These are phyloP conservation scores for Polymixis lichenea DNA, from an alignment of 2,888 invertebrate species.

Conservation along the genomic window DNA sequence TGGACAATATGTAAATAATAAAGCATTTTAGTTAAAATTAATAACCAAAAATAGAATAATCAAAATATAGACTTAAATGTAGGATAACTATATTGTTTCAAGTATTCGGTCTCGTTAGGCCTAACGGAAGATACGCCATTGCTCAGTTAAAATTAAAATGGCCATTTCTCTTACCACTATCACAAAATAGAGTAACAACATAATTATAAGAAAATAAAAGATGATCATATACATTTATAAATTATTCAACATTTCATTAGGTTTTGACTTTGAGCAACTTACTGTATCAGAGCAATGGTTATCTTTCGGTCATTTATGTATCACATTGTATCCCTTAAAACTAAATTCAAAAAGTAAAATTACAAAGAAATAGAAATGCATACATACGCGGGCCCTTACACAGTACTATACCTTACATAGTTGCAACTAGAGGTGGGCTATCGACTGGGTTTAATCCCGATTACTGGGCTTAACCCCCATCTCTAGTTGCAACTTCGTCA, in stretches of 20 bases:
- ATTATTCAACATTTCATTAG: slow-evolving; percentile 54
- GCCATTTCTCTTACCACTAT: slow-evolving; percentile 9
- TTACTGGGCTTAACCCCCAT: background rate
- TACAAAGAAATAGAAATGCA: slow-evolving; percentile 27
- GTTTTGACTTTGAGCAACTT: slow-evolving; percentile 36
- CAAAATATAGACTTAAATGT: slow-evolving; percentile 21
- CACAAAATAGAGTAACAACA: slow-evolving; percentile 23
- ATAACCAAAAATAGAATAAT: background rate
- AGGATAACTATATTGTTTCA: slow-evolving; percentile 15
- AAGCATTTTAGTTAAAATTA: slow-evolving; percentile 17
- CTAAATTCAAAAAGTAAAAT: slow-evolving; percentile 57
- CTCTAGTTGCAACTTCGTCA: background rate
- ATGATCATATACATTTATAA: slow-evolving; percentile 40
- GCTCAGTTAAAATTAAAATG: slow-evolving; percentile 27
- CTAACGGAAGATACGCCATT: slow-evolving; percentile 51
- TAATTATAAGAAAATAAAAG: slow-evolving; percentile 28
- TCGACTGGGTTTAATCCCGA: background rate
- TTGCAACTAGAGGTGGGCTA: background rate
- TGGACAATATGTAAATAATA: slow-evolving; percentile 17
- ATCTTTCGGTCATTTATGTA: slow-evolving; percentile 68
- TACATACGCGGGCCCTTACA: background rate
- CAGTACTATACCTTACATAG: background rate
- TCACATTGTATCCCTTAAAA: slow-evolving; percentile 76
- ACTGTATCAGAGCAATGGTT: slow-evolving; percentile 64
- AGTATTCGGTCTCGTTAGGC: slow-evolving; percentile 39